These are phyloP conservation scores for Synodontis membranacea DNA, from an alignment of 2,113 vertebrate genomes.

Conservation along the genomic window DNA sequence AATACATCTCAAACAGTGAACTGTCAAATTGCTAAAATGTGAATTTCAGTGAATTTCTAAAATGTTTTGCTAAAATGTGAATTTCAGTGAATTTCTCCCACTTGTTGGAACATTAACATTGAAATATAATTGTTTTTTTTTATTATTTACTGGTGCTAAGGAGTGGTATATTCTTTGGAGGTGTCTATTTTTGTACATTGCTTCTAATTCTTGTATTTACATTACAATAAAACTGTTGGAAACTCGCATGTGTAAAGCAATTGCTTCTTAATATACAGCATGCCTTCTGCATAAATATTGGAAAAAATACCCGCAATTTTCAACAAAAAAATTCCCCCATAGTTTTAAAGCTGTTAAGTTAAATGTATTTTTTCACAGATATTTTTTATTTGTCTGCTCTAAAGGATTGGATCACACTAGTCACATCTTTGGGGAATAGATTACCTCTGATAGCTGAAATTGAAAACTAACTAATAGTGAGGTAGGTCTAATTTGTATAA, in stretches of 20 bases:
- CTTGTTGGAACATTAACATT: not conserved
- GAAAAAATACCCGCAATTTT: no score
- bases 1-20: no score
- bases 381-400: not conserved
- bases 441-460: not conserved
- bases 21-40: no score
- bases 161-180: not conserved
- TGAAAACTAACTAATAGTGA: not conserved
- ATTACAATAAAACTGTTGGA: not conserved
- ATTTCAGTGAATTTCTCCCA: not conserved
- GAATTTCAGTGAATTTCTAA: no score
- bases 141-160: conserved; percentile 29
- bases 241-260: not conserved
- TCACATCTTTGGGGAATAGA: not conserved
- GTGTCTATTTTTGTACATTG: not conserved
- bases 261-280: not conserved
- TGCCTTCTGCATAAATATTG: no score
- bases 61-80: no score
- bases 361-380: not conserved
- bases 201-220: not conserved
- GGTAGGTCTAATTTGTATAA: not conserved
- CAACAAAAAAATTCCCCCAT: not conserved
- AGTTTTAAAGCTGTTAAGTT: not conserved
- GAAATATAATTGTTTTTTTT: conserved; percentile 8
- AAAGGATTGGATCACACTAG: not conserved